Conservation (phyloP, 2,113 vertebrate genomes). For the Brachirus orientalis region DNA sequence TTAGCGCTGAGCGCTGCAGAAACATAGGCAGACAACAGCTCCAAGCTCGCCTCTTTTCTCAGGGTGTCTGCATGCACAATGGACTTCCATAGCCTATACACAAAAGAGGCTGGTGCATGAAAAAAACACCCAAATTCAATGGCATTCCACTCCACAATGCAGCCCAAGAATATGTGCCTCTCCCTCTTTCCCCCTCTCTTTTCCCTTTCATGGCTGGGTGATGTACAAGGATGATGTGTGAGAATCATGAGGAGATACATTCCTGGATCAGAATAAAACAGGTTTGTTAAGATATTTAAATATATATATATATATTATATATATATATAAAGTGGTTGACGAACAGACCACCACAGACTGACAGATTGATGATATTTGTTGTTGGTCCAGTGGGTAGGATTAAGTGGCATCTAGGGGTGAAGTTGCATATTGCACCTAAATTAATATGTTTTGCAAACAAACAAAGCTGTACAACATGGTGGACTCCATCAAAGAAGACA, state of each 20-base stretch:
- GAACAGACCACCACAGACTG: not conserved
- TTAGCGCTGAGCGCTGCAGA: constrained; percentile 62
- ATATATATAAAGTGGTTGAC: too few relatives aligned
- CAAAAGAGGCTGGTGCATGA: constrained; percentile 78
- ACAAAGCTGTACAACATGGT: too few relatives aligned
- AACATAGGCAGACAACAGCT: constrained; percentile 78
- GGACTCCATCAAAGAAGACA: too few relatives aligned
- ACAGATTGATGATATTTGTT: too few relatives aligned
- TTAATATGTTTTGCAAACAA: too few relatives aligned
- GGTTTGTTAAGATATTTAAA: not conserved
- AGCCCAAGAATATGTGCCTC: constrained; percentile 65
- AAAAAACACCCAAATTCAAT: constrained; percentile 80
- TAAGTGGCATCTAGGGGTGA: too few relatives aligned
- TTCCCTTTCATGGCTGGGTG: constrained; percentile 26
- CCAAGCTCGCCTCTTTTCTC: constrained; percentile 78
- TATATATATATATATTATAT: too few relatives aligned
- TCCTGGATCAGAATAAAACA: constrained; percentile 12
- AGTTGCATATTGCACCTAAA: too few relatives aligned
- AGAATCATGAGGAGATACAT: constrained; percentile 51
- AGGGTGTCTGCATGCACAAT: constrained; percentile 82
- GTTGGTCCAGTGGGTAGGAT: too few relatives aligned
- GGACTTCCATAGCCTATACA: constrained; percentile 77
- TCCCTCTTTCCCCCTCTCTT: constrained; percentile 28
- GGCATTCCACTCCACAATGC: constrained; percentile 81
- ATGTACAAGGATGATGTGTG: constrained; percentile 56